These are phyloP conservation scores for Dryadula phaetusa DNA, from an alignment of 2,888 invertebrate species.

Conservation along the genomic window DNA sequence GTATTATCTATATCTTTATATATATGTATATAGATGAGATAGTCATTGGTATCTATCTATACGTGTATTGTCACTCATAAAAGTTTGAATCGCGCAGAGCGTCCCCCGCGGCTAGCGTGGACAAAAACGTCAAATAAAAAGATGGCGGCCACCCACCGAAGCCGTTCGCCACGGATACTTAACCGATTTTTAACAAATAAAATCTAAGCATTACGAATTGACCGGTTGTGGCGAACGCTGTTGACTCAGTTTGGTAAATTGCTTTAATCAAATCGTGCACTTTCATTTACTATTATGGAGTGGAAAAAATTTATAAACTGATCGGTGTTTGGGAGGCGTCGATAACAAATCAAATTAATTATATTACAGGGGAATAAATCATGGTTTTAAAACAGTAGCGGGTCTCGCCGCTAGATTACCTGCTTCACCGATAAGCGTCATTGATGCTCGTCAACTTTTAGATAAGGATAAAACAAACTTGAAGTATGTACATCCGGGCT, in stretches of 20 bases:
- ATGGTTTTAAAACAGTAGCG: constrained; percentile 62
- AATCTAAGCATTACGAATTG: constrained; percentile 84
- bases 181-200: constrained; percentile 85
- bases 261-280: constrained; percentile 57
- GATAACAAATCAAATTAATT: constrained; percentile 16
- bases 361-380: constrained; percentile 32
- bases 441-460: constrained; percentile 51
- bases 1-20: constrained; percentile 44
- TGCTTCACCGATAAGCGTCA: constrained; percentile 41
- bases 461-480: constrained; percentile 70
- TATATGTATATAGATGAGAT: constrained; percentile 52
- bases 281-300: constrained; percentile 17
- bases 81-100: constrained; percentile 75
- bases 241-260: constrained; percentile 68
- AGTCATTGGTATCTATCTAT: neutral
- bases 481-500: constrained; percentile 70
- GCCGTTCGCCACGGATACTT: constrained; percentile 83
- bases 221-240: constrained; percentile 65
- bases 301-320: constrained; percentile 27
- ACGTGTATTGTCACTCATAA: constrained; percentile 79
- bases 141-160: constrained; percentile 81
- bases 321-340: constrained; percentile 12
- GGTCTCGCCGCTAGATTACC: constrained; percentile 56
- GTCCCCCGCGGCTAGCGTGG: constrained; percentile 76
- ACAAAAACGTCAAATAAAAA: constrained; percentile 81